These are phyloP conservation scores for Trissolcus japonicus DNA, from an alignment of 2,888 invertebrate genomes.

Conservation along the genomic window DNA sequence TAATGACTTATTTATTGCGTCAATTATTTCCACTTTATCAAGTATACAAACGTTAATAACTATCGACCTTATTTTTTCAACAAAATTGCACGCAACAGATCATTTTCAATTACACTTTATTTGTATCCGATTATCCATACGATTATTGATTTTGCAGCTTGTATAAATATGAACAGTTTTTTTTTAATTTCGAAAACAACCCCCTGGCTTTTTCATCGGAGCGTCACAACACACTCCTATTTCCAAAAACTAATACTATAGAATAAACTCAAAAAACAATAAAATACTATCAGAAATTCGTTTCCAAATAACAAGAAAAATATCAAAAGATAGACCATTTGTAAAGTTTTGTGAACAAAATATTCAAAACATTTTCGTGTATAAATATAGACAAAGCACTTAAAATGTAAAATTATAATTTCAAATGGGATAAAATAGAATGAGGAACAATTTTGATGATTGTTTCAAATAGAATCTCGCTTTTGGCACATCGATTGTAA, in stretches of 20 bases:
- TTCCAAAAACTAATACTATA: no score
- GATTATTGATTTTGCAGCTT: no score
- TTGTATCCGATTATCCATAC: no score
- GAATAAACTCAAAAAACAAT: no score
- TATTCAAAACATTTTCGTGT: neutral
- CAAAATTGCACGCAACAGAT: slow-evolving; percentile 43
- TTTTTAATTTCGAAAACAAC: no score
- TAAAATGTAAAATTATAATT: slow-evolving; percentile 50
- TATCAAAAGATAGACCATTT: no score
- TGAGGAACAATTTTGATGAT: slow-evolving; percentile 53
- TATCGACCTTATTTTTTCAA: slow-evolving; percentile 41
- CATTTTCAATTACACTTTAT: slow-evolving; percentile 21
- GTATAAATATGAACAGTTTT: no score
- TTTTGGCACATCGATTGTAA: slow-evolving; percentile 55
- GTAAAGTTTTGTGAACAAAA: no score
- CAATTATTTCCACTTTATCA: slow-evolving; percentile 73
- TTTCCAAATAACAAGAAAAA: no score
- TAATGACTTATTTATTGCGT: slow-evolving; percentile 75
- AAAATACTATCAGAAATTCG: no score
- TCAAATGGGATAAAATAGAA: slow-evolving; percentile 34
- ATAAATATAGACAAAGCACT: slow-evolving; percentile 3
- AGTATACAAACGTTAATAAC: slow-evolving; percentile 61
- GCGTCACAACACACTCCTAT: no score
- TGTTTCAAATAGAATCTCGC: slow-evolving; percentile 53
- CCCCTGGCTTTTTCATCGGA: no score